phyloP scores from a whole-genome alignment of 2,888 invertebrate species.

The Drosophila melanosoma region DNA sequence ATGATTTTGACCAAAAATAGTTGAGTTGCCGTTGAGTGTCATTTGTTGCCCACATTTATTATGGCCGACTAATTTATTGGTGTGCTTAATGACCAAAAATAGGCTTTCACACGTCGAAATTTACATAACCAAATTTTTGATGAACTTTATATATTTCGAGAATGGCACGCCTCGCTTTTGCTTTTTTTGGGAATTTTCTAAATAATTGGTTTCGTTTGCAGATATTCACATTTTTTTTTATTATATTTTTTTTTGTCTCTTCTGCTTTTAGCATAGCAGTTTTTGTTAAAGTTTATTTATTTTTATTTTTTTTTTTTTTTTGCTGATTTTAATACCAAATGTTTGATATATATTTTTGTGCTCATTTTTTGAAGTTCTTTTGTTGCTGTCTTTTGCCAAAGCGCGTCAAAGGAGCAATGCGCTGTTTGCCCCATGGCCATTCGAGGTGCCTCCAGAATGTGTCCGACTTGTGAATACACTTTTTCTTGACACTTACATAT shows the following conservation, averaged over 20 bases:
- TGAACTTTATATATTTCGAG: neutral
- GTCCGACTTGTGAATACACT: conserved; percentile 28
- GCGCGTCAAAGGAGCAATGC: conserved; percentile 26
- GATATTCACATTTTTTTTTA: neutral
- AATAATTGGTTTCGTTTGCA: neutral
- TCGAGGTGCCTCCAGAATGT: neutral
- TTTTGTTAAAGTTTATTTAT: neutral
- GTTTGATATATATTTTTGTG: neutral
- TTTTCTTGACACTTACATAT: neutral
- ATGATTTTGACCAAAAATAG: conserved; percentile 56
- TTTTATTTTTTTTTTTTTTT: conserved; percentile 6
- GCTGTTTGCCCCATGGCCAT: conserved; percentile 7
- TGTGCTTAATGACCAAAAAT: conserved; percentile 37
- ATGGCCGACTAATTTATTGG: conserved; percentile 50
- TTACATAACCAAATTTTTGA: conserved; percentile 11
- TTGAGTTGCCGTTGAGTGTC: conserved; percentile 30
- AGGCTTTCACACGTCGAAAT: conserved; percentile 26
- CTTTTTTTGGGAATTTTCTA: neutral
- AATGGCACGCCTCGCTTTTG: neutral
- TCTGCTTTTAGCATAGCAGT: neutral
- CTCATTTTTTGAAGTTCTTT: neutral
- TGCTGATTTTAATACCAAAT: conserved; percentile 12
- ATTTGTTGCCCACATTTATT: conserved; percentile 32
- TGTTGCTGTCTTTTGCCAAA: conserved; percentile 20
- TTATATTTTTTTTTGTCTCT: neutral